Evolutionary conservation across 2,797 vertebrate genomes (phyloP).

Genomic region (Anas georgica): DNA sequence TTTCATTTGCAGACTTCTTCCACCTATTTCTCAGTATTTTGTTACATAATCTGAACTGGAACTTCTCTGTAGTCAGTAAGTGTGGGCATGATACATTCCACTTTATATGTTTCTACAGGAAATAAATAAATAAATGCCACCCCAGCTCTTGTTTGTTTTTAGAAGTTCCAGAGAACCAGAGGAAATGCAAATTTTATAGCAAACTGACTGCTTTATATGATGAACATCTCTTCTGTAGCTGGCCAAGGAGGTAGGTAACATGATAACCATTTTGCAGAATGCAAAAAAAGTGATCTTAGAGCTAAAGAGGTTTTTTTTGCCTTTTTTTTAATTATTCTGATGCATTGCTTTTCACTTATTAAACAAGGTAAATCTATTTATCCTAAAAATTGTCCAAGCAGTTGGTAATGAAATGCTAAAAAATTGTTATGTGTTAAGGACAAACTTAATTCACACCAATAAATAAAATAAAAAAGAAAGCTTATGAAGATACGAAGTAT

Average conservation of each 20-base stretch:
- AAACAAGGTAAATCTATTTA: slow-evolving; percentile 35
- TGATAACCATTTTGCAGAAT: neutral
- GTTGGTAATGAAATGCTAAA: slow-evolving; percentile 40
- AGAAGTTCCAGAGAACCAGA: slow-evolving; percentile 20
- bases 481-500: slow-evolving; percentile 6
- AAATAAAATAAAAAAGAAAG: neutral
- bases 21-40: slow-evolving; percentile 46
- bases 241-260: slow-evolving; percentile 40
- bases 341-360: slow-evolving; percentile 30
- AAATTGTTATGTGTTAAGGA: slow-evolving; percentile 29
- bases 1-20: slow-evolving; percentile 5
- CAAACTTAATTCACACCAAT: slow-evolving; percentile 36
- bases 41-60: slow-evolving; percentile 63
- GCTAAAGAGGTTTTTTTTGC: neutral
- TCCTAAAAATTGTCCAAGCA: slow-evolving; percentile 27
- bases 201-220: slow-evolving; percentile 18
- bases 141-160: slow-evolving; percentile 40
- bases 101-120: slow-evolving; percentile 32
- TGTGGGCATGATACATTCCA: slow-evolving; percentile 19
- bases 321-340: neutral
- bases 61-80: slow-evolving; percentile 54
- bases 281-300: neutral
- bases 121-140: slow-evolving; percentile 33
- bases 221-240: slow-evolving; percentile 37
- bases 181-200: slow-evolving; percentile 52